phyloP scores from a whole-genome alignment of 2,113 vertebrate genomes.

The Thermophis baileyi region DNA sequence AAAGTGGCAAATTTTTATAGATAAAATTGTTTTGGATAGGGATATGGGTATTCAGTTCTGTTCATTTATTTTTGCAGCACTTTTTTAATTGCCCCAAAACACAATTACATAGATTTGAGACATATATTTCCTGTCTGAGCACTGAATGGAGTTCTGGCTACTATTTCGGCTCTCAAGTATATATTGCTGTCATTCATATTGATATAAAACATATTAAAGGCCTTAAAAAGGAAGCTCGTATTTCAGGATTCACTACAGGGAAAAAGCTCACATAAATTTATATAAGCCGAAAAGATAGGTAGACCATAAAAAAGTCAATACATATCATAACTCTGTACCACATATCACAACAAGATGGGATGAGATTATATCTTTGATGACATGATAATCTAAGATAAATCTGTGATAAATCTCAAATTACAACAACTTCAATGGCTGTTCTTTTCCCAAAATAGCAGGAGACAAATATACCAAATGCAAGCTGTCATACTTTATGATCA shows the following conservation, averaged over 20 bases:
- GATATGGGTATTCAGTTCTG: background rate
- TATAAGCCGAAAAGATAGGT: conserved; percentile 58
- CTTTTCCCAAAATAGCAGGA: conserved; percentile 33
- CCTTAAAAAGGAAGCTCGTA: conserved; percentile 46
- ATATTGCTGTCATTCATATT: background rate
- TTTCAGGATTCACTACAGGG: conserved; percentile 46
- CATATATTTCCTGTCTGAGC: background rate
- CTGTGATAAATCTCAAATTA: conserved; percentile 59
- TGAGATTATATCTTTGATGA: conserved; percentile 48
- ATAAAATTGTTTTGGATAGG: background rate
- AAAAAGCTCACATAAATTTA: conserved; percentile 57
- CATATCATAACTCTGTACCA: conserved; percentile 54
- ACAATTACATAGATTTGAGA: background rate
- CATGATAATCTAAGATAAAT: conserved; percentile 56
- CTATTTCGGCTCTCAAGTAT: background rate
- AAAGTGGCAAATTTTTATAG: background rate
- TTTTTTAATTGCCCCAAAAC: background rate
- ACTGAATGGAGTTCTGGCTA: background rate
- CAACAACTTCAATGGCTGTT: conserved; percentile 38
- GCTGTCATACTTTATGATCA: conserved; percentile 54
- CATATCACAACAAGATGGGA: conserved; percentile 47
- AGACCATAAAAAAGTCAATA: conserved; percentile 65
- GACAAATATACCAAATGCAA: conserved; percentile 43
- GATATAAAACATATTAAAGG: conserved; percentile 13
- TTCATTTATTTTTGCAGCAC: background rate